phyloP scores from a whole-genome alignment of 2,888 invertebrate species.

The Lypha dubia region DNA sequence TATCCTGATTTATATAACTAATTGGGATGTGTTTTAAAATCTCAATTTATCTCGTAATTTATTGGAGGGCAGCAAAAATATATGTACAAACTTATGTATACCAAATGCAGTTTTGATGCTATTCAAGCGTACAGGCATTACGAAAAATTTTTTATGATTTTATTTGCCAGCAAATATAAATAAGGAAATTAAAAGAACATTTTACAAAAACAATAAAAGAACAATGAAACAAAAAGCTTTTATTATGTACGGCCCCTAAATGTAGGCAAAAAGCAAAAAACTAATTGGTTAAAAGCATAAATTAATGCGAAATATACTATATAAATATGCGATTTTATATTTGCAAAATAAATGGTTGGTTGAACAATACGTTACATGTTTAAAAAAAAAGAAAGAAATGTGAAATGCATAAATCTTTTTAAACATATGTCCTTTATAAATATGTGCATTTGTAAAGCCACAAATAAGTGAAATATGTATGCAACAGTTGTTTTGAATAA shows the following conservation, averaged over 20 bases:
- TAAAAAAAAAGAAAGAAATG: constrained; percentile 5
- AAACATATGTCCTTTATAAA: constrained; percentile 4
- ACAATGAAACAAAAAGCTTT: constrained; percentile 18
- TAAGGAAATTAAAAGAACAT: constrained; percentile 24
- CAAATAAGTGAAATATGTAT: constrained; percentile 38
- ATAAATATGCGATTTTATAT: constrained; percentile 8
- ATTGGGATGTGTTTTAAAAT: background rate
- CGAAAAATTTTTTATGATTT: constrained; percentile 38
- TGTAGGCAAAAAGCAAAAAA: constrained; percentile 40
- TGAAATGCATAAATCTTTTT: background rate
- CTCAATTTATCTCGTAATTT: constrained; percentile 46
- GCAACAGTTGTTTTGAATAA: constrained; percentile 72
- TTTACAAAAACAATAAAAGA: background rate
- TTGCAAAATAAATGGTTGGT: constrained; percentile 62
- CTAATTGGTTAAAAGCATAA: constrained; percentile 14
- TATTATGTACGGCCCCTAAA: constrained; percentile 13
- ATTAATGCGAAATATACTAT: constrained; percentile 19
- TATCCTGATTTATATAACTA: constrained; percentile 5
- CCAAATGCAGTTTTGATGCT: background rate
- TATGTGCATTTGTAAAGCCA: constrained; percentile 17
- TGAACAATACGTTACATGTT: constrained; percentile 54
- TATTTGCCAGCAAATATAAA: constrained; percentile 43
- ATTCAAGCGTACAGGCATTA: constrained; percentile 19
- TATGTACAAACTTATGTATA: background rate
- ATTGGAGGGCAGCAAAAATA: background rate